A percentile compares a stretch with the other conserved stretches of the same genome.
Conservation (phyloP, 2,888 invertebrate genomes). For the Phania funesta region DNA sequence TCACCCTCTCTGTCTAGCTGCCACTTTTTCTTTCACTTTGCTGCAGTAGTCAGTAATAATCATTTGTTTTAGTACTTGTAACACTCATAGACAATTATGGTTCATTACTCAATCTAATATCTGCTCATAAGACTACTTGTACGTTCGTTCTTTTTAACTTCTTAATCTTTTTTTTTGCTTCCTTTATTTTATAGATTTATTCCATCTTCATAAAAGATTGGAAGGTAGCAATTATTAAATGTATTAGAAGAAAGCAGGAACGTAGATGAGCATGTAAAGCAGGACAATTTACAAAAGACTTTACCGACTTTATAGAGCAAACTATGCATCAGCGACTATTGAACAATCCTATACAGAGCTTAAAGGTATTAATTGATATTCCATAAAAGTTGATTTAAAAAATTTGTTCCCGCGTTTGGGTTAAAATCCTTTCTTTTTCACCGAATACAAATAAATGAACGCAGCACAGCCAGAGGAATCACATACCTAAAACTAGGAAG, state of each 20-base stretch:
- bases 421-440: no score
- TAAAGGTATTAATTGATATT: no score
- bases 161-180: conserved; percentile 33
- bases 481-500: no score
- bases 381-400: no score
- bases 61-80: conserved; percentile 49
- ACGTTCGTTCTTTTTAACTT: not conserved
- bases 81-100: conserved; percentile 53
- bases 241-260: conserved; percentile 5
- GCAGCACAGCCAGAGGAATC: no score
- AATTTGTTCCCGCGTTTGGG: no score
- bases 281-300: conserved; percentile 45
- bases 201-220: no score
- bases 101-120: conserved; percentile 62
- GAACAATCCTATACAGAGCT: not conserved
- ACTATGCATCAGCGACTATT: not conserved
- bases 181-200: no score
- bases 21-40: not conserved
- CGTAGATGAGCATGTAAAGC: not conserved
- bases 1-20: not conserved
- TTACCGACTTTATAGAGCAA: conserved; percentile 19
- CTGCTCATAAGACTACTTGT: conserved; percentile 37
- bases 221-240: not conserved
- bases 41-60: conserved; percentile 36
- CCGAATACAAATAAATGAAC: no score